Evolutionary conservation across 2,797 vertebrate genomes (phyloP), one percentile per base, ranked within the genome.

Genomic region (Leuciscus waleckii): DNA sequence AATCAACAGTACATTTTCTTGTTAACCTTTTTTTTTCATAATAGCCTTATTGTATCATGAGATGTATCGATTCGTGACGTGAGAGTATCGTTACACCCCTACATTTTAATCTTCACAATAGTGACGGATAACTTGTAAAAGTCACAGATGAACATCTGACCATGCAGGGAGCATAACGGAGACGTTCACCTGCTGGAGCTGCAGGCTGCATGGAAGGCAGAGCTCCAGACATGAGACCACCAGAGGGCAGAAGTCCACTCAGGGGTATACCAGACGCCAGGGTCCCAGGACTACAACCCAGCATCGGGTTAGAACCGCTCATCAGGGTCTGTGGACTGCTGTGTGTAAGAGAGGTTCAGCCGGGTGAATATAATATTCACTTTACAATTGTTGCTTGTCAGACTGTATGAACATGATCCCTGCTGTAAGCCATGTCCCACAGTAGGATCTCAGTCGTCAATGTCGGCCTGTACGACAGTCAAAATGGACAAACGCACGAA

Each of bases 301-400:
- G 91, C 97, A 98, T 95, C 58, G 97, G 94, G 91, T 96, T 98
- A 88, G 98, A 97, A 91, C 97, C 96, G 87, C 96, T 97, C 98
- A 98, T 98, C 94, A 99, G 92, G 85, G 97, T 96, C 94, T 98
- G 98, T 81, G 97, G 95, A 93, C 97, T 98, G 94, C 97, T 98
- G 93, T 77, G 92, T 88, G 92, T 6, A 91, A 85, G n/a, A 26
- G 56, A 58, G 56, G 23, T n/a, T 58, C 8, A 23, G 54, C 54
- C 7, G 51, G 51, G 19, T 56, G 19, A 46, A 46, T 46, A 46
- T 16, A 46, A 16, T 46, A 16, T 1, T 46, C 14, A 35, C 46
- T 46, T 51, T 51, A 19, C 49, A 19, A 19, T 7, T 19, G 49
- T 17, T 51, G 16, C 49, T 51, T 17, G 49, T 51, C 49, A 19